Evolutionary conservation across 2,888 invertebrate genomes (phyloP), one percentile per base, ranked within the genome.

Genomic region (Allacma fusca): DNA sequence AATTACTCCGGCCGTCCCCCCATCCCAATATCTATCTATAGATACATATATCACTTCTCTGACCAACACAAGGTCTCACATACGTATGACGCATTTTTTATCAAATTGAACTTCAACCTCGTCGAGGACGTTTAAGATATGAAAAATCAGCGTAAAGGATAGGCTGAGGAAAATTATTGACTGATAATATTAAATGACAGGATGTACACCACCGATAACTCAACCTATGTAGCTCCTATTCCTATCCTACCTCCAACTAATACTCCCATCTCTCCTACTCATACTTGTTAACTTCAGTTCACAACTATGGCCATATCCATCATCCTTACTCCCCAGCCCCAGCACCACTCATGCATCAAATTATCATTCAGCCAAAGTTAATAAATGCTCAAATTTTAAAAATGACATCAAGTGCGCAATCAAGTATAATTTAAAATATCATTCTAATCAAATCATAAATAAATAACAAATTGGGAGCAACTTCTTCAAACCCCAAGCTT

Each of bases 61-160:
- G 50, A n/a, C 50, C 50, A 16, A 9, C 50, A 50, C 50, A 50
- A 50, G 50, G 50, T 50, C 50, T n/a, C 16, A 50, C 19, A n/a
- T 5, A 50, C n/a, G 29, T n/a, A 29, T 24, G 13, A 24, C 65
- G 12, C 24, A 19, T 65, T 26, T 65, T n/a, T 65, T 65, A 65
- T 65, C 65, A 65, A 65, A 7, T 28, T 65, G 29, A 65, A 65
- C 26, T 65, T 65, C 28, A 65, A 65, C 65, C 29, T 65, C 65
- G 19, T 16, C 65, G 28, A 26, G 26, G 65, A 65, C 65, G 50
- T n/a, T 50, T 29, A 65, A 65, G 62, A 62, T 23, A 23, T 62
- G 62, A 13, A 62, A 50, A 50, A 19, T 50, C 50, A 50, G 50
- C 50, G 50, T 50, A 50, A n/a, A 50, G 50, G 50, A 26, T n/a